Conservation (phyloP, 2,888 invertebrate species). For the Folsomia candida region DNA sequence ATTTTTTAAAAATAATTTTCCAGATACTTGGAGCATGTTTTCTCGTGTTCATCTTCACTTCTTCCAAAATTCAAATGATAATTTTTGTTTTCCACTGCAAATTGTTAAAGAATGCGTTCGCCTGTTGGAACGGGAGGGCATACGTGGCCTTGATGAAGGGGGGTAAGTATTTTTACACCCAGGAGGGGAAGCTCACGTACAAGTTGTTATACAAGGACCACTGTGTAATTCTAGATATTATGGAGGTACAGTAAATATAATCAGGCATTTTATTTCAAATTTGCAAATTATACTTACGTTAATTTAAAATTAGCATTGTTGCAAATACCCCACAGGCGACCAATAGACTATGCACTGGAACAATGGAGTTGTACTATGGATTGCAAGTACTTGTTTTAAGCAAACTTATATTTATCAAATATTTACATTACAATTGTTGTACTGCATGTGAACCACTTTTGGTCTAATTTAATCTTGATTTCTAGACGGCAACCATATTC, state of each 20-base stretch:
- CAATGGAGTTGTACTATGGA: not conserved
- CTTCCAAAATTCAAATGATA: slow-evolving; percentile 26
- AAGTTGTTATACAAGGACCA: slow-evolving; percentile 32
- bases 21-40: slow-evolving; percentile 16
- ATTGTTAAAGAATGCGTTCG: slow-evolving; percentile 29
- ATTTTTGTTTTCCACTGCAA: slow-evolving; percentile 37
- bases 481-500: slow-evolving; percentile 34
- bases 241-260: no score
- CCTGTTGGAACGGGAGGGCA: slow-evolving; percentile 38
- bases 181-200: slow-evolving; percentile 23
- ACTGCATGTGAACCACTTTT: not conserved
- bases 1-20: not conserved
- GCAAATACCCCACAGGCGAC: no score
- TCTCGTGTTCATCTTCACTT: slow-evolving; percentile 21
- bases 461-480: slow-evolving; percentile 6
- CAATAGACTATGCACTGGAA: not conserved
- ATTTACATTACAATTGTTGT: not conserved
- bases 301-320: no score
- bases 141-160: slow-evolving; percentile 29
- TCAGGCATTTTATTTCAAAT: no score
- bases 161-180: slow-evolving; percentile 28
- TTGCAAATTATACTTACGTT: no score
- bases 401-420: not conserved
- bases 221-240: slow-evolving; percentile 23
- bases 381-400: not conserved